These are phyloP conservation scores for Leucoraja ocellata DNA, from an alignment of 2,797 vertebrate species.

Conservation along the genomic window DNA sequence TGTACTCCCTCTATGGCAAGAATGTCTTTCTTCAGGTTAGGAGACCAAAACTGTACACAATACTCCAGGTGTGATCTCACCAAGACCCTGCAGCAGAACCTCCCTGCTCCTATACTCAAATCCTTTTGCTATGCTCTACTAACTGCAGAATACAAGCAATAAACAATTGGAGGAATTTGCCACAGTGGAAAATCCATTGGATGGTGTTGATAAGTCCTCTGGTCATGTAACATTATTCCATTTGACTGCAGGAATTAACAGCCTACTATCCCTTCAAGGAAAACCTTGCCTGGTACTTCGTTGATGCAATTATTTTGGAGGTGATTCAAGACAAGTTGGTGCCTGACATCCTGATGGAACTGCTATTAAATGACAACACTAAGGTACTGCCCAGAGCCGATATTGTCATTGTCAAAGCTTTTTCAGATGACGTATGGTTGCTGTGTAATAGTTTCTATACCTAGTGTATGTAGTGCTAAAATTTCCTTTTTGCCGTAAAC, in stretches of 20 bases:
- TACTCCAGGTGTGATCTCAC: too few relatives aligned
- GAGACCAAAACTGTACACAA: too few relatives aligned
- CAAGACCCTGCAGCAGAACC: too few relatives aligned
- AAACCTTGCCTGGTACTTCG: conserved; percentile 38
- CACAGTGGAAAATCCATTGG: too few relatives aligned
- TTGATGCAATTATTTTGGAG: conserved; percentile 18
- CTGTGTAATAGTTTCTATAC: not conserved
- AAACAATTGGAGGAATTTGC: not conserved
- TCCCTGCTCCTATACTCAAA: too few relatives aligned
- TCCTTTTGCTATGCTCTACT: too few relatives aligned
- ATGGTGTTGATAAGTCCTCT: not conserved
- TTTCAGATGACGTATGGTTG: not conserved
- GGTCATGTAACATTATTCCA: not conserved
- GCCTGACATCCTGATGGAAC: conserved; percentile 40
- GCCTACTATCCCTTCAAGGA: conserved; percentile 29
- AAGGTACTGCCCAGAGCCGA: not conserved
- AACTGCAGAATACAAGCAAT: too few relatives aligned
- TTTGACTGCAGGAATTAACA: conserved; percentile 21
- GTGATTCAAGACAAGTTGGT: conserved; percentile 38
- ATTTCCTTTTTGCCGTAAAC: not conserved
- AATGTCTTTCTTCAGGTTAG: too few relatives aligned
- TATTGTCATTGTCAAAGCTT: not conserved
- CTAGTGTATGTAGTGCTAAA: not conserved
- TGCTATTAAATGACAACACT: not conserved
- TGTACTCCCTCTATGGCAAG: too few relatives aligned